Evolutionary conservation across 1,140 invertebrate genomes (phyloP).

Genomic region (Batillaria attramentaria): DNA sequence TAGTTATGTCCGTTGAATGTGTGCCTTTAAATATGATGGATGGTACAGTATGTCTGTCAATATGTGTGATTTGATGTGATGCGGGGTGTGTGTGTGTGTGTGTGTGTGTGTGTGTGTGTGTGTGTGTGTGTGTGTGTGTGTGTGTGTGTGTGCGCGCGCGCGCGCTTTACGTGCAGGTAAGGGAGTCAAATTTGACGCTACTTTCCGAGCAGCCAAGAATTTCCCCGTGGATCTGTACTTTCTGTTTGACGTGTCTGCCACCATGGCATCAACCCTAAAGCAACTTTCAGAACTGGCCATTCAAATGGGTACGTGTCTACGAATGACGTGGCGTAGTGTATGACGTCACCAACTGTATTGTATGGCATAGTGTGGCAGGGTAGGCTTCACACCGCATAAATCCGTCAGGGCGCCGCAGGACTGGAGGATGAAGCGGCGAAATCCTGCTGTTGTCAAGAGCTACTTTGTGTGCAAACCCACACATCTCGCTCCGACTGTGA

Average conservation of each 20-base stretch:
- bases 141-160: not conserved
- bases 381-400: too few relatives aligned
- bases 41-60: not conserved
- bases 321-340: too few relatives aligned
- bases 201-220: conserved; percentile 88
- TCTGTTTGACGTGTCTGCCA: conserved; percentile 94
- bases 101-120: not conserved
- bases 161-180: conserved; percentile 21
- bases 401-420: too few relatives aligned
- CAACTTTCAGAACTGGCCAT: conserved; percentile 86
- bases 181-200: conserved; percentile 34
- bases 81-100: not conserved
- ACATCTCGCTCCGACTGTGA: too few relatives aligned
- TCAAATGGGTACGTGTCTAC: conserved; percentile 82
- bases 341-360: too few relatives aligned
- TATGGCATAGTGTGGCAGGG: too few relatives aligned
- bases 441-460: too few relatives aligned
- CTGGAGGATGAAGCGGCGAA: too few relatives aligned
- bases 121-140: not conserved
- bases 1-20: not conserved
- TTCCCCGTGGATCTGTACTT: conserved; percentile 97
- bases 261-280: conserved; percentile 92
- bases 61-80: not conserved
- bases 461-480: too few relatives aligned
- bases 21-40: not conserved